Conservation (phyloP, 2,797 vertebrate genomes). For the Hapalemur alaotrensis region DNA sequence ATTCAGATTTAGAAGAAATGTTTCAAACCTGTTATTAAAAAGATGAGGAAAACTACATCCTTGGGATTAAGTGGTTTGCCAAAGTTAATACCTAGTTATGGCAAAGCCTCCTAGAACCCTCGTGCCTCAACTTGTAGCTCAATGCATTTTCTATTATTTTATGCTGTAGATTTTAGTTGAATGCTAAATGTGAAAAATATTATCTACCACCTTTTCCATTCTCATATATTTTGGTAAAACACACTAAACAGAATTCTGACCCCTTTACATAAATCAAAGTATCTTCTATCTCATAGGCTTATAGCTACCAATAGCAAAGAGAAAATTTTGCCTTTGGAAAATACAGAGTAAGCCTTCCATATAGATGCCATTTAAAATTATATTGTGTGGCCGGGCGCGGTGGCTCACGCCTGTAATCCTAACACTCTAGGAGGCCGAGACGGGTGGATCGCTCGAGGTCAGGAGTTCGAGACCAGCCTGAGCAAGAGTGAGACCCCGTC, state of each 20-base stretch:
- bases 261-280: neutral
- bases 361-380: conserved; percentile 26
- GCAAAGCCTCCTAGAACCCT: neutral
- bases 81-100: neutral
- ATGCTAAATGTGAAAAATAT: neutral
- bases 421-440: too few species aligned
- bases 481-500: too few species aligned
- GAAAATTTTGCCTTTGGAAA: conserved; percentile 19
- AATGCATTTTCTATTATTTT: neutral
- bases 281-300: neutral
- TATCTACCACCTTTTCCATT: neutral
- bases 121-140: neutral
- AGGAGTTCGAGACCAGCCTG: too few species aligned
- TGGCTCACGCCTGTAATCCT: too few species aligned
- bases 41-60: neutral
- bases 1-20: neutral
- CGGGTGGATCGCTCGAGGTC: too few species aligned
- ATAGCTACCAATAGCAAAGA: neutral
- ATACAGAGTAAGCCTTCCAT: neutral
- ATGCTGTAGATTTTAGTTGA: neutral
- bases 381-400: neutral
- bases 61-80: neutral
- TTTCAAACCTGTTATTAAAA: neutral
- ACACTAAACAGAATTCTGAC: neutral
- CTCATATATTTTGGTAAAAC: neutral